Conservation (phyloP, 2,113 vertebrate species). For the Pelvicachromis taeniatus region DNA sequence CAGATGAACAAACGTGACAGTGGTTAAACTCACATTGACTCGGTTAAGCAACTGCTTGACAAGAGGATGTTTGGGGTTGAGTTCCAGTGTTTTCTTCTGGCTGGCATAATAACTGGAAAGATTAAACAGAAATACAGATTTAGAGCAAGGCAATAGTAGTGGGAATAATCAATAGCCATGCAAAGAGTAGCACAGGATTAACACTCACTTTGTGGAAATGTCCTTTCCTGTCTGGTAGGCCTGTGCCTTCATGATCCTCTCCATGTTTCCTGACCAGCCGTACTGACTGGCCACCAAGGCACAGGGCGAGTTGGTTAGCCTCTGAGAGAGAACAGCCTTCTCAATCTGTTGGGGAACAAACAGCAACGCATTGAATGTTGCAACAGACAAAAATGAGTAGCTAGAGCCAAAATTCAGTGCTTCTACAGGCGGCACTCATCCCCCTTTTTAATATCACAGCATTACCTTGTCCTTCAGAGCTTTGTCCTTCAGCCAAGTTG, state of each 20-base stretch:
- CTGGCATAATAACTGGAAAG: slow-evolving; percentile 88
- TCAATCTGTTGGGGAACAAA: slow-evolving; percentile 81
- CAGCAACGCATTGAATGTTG: not conserved
- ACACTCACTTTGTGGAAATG: slow-evolving; percentile 92
- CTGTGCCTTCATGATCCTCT: slow-evolving; percentile 98
- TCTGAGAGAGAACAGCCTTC: slow-evolving; percentile 93
- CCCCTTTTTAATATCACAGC: not conserved
- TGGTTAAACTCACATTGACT: slow-evolving; percentile 77
- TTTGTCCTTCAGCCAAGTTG: slow-evolving; percentile 96
- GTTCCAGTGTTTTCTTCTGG: slow-evolving; percentile 97
- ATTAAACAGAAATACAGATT: not conserved
- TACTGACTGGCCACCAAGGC: slow-evolving; percentile 97
- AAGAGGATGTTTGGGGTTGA: slow-evolving; percentile 95
- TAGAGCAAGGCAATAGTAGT: not conserved
- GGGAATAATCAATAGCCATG: not conserved
- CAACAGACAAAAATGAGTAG: not conserved
- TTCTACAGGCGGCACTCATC: not conserved
- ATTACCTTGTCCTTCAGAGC: slow-evolving; percentile 92
- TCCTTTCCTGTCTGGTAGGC: slow-evolving; percentile 99
- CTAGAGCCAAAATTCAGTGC: not conserved
- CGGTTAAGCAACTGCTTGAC: slow-evolving; percentile 93
- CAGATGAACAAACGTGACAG: not conserved
- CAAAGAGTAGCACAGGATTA: not conserved
- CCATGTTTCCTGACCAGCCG: slow-evolving; percentile 99
- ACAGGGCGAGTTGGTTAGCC: slow-evolving; percentile 90